phyloP scores from a whole-genome alignment of 2,888 invertebrate genomes.

The Capitulum mitella region DNA sequence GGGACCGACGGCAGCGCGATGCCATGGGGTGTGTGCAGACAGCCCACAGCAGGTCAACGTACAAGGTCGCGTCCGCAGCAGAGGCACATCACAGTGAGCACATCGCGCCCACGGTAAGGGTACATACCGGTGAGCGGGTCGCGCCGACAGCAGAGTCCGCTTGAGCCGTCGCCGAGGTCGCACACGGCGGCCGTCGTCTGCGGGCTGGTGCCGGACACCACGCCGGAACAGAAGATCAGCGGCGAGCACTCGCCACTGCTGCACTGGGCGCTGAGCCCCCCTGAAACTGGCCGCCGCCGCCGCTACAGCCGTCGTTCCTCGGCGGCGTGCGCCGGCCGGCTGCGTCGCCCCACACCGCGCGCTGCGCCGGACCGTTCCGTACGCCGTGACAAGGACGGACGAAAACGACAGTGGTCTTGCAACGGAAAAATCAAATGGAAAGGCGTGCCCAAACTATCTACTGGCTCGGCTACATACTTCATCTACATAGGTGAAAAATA shows the following conservation, averaged over 20 bases:
- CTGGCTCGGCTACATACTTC: too few species aligned
- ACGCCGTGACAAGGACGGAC: not conserved
- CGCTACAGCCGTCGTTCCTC: too few species aligned
- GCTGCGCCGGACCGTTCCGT: not conserved
- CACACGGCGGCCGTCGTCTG: not conserved
- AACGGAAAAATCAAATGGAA: not conserved
- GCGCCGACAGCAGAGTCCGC: not conserved
- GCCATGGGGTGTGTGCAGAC: too few species aligned
- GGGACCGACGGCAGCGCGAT: too few species aligned
- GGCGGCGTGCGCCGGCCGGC: too few species aligned
- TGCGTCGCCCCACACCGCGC: not conserved
- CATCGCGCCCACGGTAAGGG: too few species aligned
- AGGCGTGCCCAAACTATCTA: not conserved
- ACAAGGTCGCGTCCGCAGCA: too few species aligned
- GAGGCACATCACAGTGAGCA: too few species aligned
- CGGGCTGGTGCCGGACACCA: not conserved
- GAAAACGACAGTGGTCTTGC: too few species aligned
- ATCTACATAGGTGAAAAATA: too few species aligned
- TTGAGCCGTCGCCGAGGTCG: slow-evolving; percentile 7
- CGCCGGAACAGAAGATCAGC: not conserved
- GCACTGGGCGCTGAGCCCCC: not conserved
- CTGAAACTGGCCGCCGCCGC: not conserved
- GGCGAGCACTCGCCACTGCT: slow-evolving; percentile 19
- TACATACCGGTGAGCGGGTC: not conserved
- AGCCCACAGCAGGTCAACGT: too few species aligned